Conservation (phyloP, 2,888 invertebrate species). For the Scaptomyza cyrtandrae region DNA sequence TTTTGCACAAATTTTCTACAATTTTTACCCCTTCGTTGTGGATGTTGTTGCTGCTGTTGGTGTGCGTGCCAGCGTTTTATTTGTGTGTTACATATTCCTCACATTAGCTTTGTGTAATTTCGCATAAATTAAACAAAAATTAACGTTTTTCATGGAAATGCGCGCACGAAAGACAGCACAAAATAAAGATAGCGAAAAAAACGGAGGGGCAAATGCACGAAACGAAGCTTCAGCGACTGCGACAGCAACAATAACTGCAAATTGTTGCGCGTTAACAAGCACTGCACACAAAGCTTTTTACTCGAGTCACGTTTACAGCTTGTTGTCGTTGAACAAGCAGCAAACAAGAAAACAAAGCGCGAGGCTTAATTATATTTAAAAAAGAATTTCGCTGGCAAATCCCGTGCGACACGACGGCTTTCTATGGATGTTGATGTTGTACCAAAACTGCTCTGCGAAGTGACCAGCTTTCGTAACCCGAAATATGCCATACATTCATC, state of each 20-base stretch:
- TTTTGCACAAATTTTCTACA: slow-evolving; percentile 74
- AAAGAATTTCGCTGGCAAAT: slow-evolving; percentile 24
- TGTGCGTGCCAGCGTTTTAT: slow-evolving; percentile 55
- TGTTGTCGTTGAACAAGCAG: slow-evolving; percentile 25
- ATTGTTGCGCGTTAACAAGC: slow-evolving; percentile 1
- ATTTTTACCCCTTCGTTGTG: slow-evolving; percentile 38
- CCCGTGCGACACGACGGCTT: slow-evolving; percentile 51
- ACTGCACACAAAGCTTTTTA: slow-evolving; percentile 39
- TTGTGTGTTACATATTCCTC: slow-evolving; percentile 61
- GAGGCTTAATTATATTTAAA: slow-evolving; percentile 46
- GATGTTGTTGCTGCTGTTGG: slow-evolving; percentile 20
- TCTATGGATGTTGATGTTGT: slow-evolving; percentile 34
- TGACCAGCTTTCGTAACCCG: neutral
- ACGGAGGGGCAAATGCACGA: slow-evolving; percentile 47
- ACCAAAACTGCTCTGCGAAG: slow-evolving; percentile 22
- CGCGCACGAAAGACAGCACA: slow-evolving; percentile 59
- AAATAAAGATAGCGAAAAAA: slow-evolving; percentile 43
- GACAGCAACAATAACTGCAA: neutral
- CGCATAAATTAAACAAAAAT: slow-evolving; percentile 69
- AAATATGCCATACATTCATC: slow-evolving; percentile 2
- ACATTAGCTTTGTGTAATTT: slow-evolving; percentile 58
- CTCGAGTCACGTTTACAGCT: slow-evolving; percentile 52
- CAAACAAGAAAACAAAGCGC: slow-evolving; percentile 43
- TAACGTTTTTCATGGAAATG: slow-evolving; percentile 64
- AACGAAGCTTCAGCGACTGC: slow-evolving; percentile 36